A percentile compares a stretch with the other conserved stretches of the same genome.
These are phyloP conservation scores for Drosophila dunni DNA, from an alignment of 1,140 invertebrate species.

Conservation along the genomic window DNA sequence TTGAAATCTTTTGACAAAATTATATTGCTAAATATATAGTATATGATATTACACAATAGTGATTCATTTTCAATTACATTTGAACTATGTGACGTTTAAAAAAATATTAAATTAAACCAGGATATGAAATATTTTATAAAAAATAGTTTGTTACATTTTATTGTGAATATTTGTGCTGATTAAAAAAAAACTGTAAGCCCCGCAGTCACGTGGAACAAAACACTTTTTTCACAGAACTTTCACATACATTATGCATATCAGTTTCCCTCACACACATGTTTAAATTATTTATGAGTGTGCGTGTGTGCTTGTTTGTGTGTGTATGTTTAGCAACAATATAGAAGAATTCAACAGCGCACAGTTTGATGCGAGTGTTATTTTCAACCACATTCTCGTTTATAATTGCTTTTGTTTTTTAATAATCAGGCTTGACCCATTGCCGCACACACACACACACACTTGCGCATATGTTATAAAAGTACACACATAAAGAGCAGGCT, in stretches of 20 bases:
- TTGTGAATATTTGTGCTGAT: neutral
- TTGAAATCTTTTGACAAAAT: too few species aligned
- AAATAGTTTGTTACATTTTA: neutral
- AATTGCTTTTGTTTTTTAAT: conserved; percentile 83
- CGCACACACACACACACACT: conserved; percentile 14
- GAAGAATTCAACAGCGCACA: conserved; percentile 53
- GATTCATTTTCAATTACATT: too few species aligned
- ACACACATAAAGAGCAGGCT: conserved; percentile 11
- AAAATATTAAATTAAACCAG: neutral
- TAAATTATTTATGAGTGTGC: conserved; percentile 10
- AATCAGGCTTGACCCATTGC: conserved; percentile 69
- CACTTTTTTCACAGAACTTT: conserved; percentile 51
- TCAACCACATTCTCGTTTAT: conserved; percentile 57
- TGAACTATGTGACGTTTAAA: too few species aligned
- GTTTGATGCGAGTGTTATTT: conserved; percentile 60
- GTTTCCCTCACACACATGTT: conserved; percentile 21
- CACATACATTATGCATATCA: conserved; percentile 67
- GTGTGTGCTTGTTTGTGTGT: conserved; percentile 31
- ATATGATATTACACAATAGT: too few species aligned
- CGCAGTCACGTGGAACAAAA: conserved; percentile 17
- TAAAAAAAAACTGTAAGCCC: neutral
- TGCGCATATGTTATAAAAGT: conserved; percentile 18
- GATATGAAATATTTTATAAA: neutral
- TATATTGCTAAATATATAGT: too few species aligned
- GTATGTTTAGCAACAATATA: conserved; percentile 45